Evolutionary conservation across 2,888 invertebrate genomes (phyloP), one percentile per base, ranked within the genome.

Genomic region (Synanthedon andrenaeformis): DNA sequence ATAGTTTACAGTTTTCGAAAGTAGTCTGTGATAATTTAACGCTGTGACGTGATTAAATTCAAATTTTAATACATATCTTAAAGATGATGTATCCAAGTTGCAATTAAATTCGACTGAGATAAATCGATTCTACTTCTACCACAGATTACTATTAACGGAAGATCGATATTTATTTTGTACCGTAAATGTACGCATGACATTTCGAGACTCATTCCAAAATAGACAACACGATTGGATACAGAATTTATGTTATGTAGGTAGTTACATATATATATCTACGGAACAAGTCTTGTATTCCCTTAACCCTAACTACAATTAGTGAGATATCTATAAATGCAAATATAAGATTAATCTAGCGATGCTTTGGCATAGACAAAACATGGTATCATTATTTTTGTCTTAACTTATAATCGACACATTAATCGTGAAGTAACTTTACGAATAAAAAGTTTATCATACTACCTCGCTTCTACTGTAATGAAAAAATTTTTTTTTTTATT

Each of bases 361-460:
- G 87, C 88, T 88, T 88, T 88, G 88, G 88, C 88, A 86, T 87
- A 80, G 81, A 80, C 84, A 86, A 85, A 88, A 85, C 86, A 83
- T 83, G 83, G 84, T 85, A 82, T 73, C 23, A 49, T 49, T 14
- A 49, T 23, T 13, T 49, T 12, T 13, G n/a, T 45, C 45, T 14
- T 55, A 13, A 35, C 35, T 35, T 35, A 35, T 35, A 35, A 35
- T 35, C 35, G 35, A 35, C 35, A 35, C 35, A 35, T 35, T 35
- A 35, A 35, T 35, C 35, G 35, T 35, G 35, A 35, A 35, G 35
- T 35, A 35, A 35, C 35, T 35, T 35, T 35, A 35, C 35, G 35
- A 35, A 35, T 35, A 35, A 35, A 35, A 10, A 35, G 35, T 35
- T 35, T 35, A 8, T 35, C 35, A 3, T 35, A 35, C 35, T 35